Conservation (phyloP, 2,888 invertebrate species). For the Scaptomyza polygonia region DNA sequence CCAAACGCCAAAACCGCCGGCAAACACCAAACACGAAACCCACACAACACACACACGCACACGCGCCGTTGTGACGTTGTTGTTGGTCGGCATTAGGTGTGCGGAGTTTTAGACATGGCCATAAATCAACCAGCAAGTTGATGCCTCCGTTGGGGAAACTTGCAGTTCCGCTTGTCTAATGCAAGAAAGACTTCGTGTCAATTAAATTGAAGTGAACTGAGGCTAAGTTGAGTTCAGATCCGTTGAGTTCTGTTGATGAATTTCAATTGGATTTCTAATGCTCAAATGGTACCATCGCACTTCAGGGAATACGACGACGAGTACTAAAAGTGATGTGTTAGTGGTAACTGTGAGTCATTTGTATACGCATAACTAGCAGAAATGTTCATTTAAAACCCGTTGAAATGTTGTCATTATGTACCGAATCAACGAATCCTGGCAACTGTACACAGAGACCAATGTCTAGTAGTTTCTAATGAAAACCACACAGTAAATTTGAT, state of each 20-base stretch:
- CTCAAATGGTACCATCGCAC: slow-evolving; percentile 22
- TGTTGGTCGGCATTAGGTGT: slow-evolving; percentile 56
- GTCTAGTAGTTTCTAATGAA: no score
- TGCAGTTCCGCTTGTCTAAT: slow-evolving; percentile 60
- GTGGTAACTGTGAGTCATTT: slow-evolving; percentile 2
- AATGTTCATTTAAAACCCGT: neutral
- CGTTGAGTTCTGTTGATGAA: slow-evolving; percentile 24
- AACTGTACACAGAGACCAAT: no score
- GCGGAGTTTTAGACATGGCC: slow-evolving; percentile 65
- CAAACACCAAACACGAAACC: slow-evolving; percentile 33
- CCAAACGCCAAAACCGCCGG: slow-evolving; percentile 27
- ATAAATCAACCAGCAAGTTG: slow-evolving; percentile 63
- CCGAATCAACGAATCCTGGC: neutral
- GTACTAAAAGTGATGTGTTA: slow-evolving; percentile 2
- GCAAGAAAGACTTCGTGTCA: slow-evolving; percentile 41
- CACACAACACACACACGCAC: neutral
- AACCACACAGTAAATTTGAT: no score
- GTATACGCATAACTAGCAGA: neutral
- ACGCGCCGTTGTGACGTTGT: neutral
- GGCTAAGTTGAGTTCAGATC: slow-evolving; percentile 20
- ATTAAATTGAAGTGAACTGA: slow-evolving; percentile 46
- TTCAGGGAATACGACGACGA: slow-evolving; percentile 22
- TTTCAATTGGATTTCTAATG: slow-evolving; percentile 24
- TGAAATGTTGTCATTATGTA: neutral
- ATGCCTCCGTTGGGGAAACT: slow-evolving; percentile 53